Evolutionary conservation across 2,888 invertebrate genomes (phyloP).

Genomic region (Acholoe squamosa): DNA sequence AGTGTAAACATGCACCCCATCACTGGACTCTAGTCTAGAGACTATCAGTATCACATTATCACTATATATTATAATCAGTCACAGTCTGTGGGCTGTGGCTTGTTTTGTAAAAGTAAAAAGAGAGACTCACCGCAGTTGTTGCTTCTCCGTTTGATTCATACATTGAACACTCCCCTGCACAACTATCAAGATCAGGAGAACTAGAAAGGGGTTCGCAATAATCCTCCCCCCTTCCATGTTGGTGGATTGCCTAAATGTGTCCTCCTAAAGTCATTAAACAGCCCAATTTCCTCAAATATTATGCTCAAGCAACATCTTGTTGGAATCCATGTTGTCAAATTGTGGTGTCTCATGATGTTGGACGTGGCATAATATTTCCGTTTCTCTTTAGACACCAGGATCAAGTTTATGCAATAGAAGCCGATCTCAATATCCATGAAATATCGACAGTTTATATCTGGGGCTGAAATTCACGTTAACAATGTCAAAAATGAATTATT

Average conservation of each 20-base stretch:
- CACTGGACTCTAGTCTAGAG: too few species aligned
- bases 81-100: too few species aligned
- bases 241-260: not conserved
- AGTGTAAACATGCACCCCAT: too few species aligned
- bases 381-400: not conserved
- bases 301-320: conserved; percentile 9
- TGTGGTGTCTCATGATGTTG: conserved; percentile 31
- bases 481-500: not conserved
- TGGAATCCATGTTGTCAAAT: conserved; percentile 59
- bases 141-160: conserved; percentile 49
- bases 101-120: too few species aligned
- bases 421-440: not conserved
- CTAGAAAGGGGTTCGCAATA: not conserved
- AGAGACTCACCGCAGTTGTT: conserved; percentile 15
- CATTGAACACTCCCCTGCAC: conserved; percentile 16
- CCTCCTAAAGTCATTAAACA: not conserved
- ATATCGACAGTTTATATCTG: not conserved
- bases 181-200: not conserved
- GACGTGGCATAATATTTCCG: conserved; percentile 58
- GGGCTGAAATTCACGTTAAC: not conserved
- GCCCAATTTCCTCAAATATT: not conserved
- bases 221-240: not conserved
- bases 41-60: too few species aligned
- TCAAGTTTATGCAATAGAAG: not conserved
- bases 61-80: too few species aligned